phyloP scores from a whole-genome alignment of 1,140 invertebrate species.

The Philotrypesis tridentata region DNA sequence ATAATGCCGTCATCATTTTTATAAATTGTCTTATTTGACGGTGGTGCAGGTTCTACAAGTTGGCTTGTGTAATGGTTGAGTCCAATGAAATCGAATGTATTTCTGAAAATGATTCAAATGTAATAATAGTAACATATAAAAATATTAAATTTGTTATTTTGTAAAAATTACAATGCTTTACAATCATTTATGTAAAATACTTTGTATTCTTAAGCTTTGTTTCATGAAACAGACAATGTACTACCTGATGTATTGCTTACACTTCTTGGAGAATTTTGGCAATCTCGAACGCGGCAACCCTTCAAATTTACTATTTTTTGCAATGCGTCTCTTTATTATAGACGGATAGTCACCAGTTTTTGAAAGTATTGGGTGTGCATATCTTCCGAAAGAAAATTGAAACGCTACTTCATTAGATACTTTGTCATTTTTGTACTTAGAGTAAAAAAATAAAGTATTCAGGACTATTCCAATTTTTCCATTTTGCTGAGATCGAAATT shows the following conservation, averaged over 20 bases:
- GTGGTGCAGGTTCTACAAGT: conserved; percentile 55
- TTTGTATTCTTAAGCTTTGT: no score
- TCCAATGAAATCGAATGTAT: conserved; percentile 75
- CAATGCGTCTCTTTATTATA: conserved; percentile 74
- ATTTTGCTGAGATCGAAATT: conserved; percentile 76
- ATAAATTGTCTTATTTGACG: conserved; percentile 50
- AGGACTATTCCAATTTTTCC: conserved; percentile 67
- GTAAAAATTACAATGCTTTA: no score
- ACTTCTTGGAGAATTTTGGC: conserved; percentile 71
- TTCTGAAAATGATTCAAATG: no score
- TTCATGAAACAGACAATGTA: no score
- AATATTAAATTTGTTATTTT: no score
- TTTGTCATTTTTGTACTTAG: conserved; percentile 48
- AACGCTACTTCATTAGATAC: conserved; percentile 53
- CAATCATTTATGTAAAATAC: no score
- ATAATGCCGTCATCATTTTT: conserved; percentile 59
- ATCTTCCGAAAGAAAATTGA: conserved; percentile 77
- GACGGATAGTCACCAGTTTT: conserved; percentile 77
- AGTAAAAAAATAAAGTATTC: conserved; percentile 21
- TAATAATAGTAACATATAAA: no score
- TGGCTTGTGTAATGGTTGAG: conserved; percentile 77
- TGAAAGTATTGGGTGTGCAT: conserved; percentile 77
- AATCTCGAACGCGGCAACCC: conserved; percentile 73
- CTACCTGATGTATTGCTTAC: conserved; percentile 66
- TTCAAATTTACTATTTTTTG: conserved; percentile 73